Base-by-base conservation (phyloP, 1,140 invertebrate genomes). In the Aphaenogaster rudis region DNA sequence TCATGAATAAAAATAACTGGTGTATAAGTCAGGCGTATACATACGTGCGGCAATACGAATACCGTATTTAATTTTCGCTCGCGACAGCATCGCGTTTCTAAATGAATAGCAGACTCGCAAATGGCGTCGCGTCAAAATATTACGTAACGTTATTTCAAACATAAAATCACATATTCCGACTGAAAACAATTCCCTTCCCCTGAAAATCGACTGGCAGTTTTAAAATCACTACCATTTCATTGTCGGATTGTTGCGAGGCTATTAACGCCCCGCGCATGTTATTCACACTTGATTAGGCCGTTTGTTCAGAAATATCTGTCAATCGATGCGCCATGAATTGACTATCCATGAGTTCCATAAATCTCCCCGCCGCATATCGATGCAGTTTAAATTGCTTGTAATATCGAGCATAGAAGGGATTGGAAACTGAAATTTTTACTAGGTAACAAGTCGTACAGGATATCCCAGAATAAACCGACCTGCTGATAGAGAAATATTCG, bases 281-380 rank as follows among this genome's bases (percentile, higher is more conserved):
- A 90, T 88, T 91, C 76, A 81, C 81, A 72, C 67, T 81, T 88
- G 89, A 91, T 90, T 88, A 90, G 89, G 84, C 69, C 80, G 89
- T 91, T 91, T 91, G 89, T 90, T 66, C 61, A 77, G 86, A 88
- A 84, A 88, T 88, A 78, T 86, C 80, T 50, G 89, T 86, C 81
- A 76, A 64, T 86, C 86, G 86, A 88, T 77, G 84, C 64, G 13
- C 63, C 61, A 57, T 17, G 42, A 88, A 80, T 72, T 72, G 50
- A 45, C 39, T 52, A 61, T 69, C 52, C 3, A 21, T 33, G 36
- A 45, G 52, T 42, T 59, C 36, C 69, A 90, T 90, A 90, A 90
- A 88, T 81, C 67, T 81, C 64, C 42, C 17, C 39, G 42, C 42
- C 28, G 69, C 80, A 28, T 50, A 52, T 61, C 80, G 54, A 84